phyloP scores from a whole-genome alignment of 30 jellyfish, hydroid and myxozoan genomes.

The Hydra vulgaris region DNA sequence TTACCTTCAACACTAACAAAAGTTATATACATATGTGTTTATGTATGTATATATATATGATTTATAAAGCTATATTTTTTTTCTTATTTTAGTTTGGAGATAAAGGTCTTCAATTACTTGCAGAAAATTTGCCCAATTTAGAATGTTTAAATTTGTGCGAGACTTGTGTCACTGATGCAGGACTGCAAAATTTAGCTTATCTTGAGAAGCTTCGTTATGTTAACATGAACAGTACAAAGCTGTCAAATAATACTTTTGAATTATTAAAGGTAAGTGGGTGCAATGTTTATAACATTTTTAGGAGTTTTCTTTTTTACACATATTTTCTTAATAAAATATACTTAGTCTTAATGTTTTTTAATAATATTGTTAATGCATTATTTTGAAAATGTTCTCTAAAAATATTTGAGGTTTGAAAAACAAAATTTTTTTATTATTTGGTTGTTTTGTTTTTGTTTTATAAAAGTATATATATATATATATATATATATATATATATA shows the following conservation, averaged over 20 bases:
- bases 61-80: background rate
- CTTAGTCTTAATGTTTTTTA: no score
- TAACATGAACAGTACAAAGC: conserved; percentile 75
- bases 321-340: no score
- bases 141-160: conserved; percentile 72
- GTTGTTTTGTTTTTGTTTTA: no score
- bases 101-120: conserved; percentile 50
- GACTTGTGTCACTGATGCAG: conserved; percentile 78
- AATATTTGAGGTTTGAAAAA: no score
- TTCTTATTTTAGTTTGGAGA: conserved; percentile 63
- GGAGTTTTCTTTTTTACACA: background rate
- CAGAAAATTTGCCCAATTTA: conserved; percentile 49
- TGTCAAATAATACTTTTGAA: conserved; percentile 67
- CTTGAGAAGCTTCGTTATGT: conserved; percentile 49
- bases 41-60: background rate
- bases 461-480: no score
- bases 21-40: no score
- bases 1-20: no score
- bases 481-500: no score
- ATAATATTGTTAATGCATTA: no score
- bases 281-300: background rate
- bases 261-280: conserved; percentile 56
- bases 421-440: no score
- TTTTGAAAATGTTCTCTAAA: no score
- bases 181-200: conserved; percentile 37